Base-by-base conservation (phyloP, 2,113 vertebrate genomes). In the Baryphthengus martii region DNA sequence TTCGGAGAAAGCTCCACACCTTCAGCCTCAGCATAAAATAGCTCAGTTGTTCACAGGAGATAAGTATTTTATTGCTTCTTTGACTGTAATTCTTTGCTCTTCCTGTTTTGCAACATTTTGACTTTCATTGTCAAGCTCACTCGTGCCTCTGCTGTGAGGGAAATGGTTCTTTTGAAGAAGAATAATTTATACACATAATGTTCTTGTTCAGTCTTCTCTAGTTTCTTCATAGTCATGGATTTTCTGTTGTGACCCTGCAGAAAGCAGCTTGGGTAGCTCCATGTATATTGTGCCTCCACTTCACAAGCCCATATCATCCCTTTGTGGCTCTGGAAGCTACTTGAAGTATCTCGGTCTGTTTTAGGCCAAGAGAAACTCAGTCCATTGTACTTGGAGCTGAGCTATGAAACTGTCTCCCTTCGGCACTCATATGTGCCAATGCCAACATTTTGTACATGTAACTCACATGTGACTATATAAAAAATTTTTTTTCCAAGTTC, bases 301-400 rank as follows among this genome's bases (percentile, higher is more conserved):
- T 61, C 40, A 13, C 1, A 28, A 40, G 17, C 14, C 28, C 10
- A 0, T 9, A 1, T 21, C 24, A 8, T 2, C 66, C 29, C 9
- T 13, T 15, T 10, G 35, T 1, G 39, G 15, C 15, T 68, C 67
- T 80, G 58, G 35, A 56, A 26, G 35, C 17, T 13, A 39, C 15
- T 13, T 18, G 40, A n/a, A 47, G 3, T 10, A 11, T 26, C 39
- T 84, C 73, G 40, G 8, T 7, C 17, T 17, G 17, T 29, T 76
- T 86, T 35, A 47, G 29, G 11, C 29, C 29, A 45, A 61, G 40
- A 74, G 23, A 35, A 81, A 23, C 11, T 84, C 47, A 39, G 5
- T 26, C 20, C 3, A 4, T 39, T 19, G 13, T 67, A 11, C 33
- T 45, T 14, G 23, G 18, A 85, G 17, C 29, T 65, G 49, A 91